Evolutionary conservation across 2,113 vertebrate species (phyloP), one percentile per base, ranked within the genome.

Genomic region (Pterocles burchelli): DNA sequence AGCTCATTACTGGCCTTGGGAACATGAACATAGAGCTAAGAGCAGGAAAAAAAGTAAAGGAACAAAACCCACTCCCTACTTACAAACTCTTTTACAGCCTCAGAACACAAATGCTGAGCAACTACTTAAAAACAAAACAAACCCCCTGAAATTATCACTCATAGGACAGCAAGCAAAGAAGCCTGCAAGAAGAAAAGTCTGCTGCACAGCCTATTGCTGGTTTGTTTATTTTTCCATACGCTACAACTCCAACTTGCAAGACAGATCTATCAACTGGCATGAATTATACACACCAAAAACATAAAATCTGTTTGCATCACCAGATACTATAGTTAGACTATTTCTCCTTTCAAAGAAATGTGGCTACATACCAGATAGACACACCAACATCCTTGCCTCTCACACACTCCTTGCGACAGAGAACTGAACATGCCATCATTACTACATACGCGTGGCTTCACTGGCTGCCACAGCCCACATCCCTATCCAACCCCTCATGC

Each of bases 381-480:
- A 43, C 28, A 61, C 26, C 55, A 77, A 49, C 59, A 51, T 10
- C n/a, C 10, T 25, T n/a, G 52, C 33, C 28, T 41, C 89, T 41
- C 45, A 21, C 15, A 11, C 3, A 2, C 15, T 38, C 31, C 22
- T 43, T 3, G 1, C 4, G 3, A 38, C 17, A 13, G 43, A 66
- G 58, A 43, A 5, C 36, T 55, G 52, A 20, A 17, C 34, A 28
- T 0, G 0, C 43, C 13, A 0, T 34, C 55, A 18, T 5, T 1
- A 1, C 52, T 13, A 11, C 1, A 29, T 0, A 49, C 0, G 0
- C 1, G 1, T 14, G 8, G 0, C 59, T 72, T 57, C 54, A 28
- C 7, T 55, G 45, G 43, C 61, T 2, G 2, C 36, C 0, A 0
- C 34, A 25, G 73, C 7, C 9, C 41, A 11, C 0, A 0, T 16